Evolutionary conservation across 2,888 invertebrate species (phyloP), one percentile per base, ranked within the genome.

Genomic region (Nemapogon koenigi): DNA sequence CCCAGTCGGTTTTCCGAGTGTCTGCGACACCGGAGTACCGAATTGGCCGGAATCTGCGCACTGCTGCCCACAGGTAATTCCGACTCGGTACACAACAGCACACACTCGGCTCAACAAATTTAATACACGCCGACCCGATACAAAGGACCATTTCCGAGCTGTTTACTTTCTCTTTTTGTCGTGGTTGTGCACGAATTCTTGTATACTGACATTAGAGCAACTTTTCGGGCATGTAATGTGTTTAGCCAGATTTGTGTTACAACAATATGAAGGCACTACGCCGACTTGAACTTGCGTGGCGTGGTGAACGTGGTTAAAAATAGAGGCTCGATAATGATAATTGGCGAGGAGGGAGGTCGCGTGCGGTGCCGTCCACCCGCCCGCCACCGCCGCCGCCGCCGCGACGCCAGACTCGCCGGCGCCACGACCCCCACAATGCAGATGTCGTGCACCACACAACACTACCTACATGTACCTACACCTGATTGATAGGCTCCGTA

Each of bases 401-500:
- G 66, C 65, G 70, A 56, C 69, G 66, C 62, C 70, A 71, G 73
- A 70, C 75, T 65, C 67, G 73, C 55, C 75, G 75, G 71, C 75
- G 73, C 72, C 73, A 52, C 57, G 59, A 53, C 61, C 68, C 60
- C 59, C 59, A 62, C 67, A 65, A 66, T 76, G 76, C 75, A 75
- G 76, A 73, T 72, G 72, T 66, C 73, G 71, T 72, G 73, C 71
- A 71, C 51, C 60, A 4, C 28, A 4, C 6, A n/a, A 13, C 6
- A 4, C 4, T 13, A 4, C n/a, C 28, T 13, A 13, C 28, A n/a
- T n/a, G n/a, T 10, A n/a, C 33, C 17, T n/a, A 4, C 10, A n/a
- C 19, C 31, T 75, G 78, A 76, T 78, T 72, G 76, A 78, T 78
- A 72, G 55, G 57, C 53, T 51, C 57, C 60, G 66, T 76, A 75